Conservation (phyloP, 2,113 vertebrate genomes). For the Strigops habroptila region DNA sequence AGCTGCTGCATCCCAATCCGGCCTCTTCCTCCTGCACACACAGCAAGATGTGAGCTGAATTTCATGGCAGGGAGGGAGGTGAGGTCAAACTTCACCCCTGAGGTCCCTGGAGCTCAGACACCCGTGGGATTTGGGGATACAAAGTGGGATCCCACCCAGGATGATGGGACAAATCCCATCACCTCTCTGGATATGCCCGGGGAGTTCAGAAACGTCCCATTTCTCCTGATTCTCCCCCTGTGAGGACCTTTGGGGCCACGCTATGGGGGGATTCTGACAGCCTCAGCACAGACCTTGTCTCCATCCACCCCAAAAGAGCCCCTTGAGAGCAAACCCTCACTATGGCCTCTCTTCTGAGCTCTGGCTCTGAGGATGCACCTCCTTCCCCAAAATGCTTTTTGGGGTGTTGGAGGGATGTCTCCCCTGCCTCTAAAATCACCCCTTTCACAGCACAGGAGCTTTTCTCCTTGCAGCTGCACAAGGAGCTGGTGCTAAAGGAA, state of each 20-base stretch:
- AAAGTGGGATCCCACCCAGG: fast-evolving
- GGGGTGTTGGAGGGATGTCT: background rate
- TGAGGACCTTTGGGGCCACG: background rate
- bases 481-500: background rate
- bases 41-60: background rate
- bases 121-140: background rate
- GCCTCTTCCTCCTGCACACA: background rate
- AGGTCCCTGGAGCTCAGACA: background rate
- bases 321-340: fast-evolving
- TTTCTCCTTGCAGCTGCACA: background rate
- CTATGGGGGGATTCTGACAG: background rate
- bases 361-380: background rate
- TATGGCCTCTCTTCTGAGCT: background rate
- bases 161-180: background rate
- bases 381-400: background rate
- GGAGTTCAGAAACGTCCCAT: background rate
- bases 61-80: fast-evolving
- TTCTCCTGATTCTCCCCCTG: background rate
- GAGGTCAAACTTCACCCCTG: background rate
- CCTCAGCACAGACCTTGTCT: background rate
- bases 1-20: fast-evolving
- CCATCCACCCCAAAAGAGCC: background rate
- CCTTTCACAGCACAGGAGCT: background rate
- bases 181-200: background rate
- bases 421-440: background rate